Conservation (phyloP, 2,797 vertebrate genomes). For the Borostomias antarcticus region DNA sequence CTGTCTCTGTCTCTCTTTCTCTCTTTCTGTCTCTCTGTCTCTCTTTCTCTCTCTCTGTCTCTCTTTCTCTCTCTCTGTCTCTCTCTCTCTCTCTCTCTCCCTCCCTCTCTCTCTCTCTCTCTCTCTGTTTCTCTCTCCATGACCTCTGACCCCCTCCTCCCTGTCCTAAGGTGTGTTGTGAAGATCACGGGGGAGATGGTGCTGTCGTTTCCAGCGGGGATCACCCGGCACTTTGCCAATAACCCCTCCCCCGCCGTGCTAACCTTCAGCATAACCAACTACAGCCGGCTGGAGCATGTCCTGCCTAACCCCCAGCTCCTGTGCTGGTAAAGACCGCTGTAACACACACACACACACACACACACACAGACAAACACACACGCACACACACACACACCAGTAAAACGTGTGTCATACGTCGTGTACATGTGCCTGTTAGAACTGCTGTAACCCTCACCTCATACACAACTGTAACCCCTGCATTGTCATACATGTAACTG, state of each 20-base stretch:
- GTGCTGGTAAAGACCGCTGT: slow-evolving; percentile 88
- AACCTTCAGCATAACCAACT: slow-evolving; percentile 97
- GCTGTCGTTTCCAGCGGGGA: slow-evolving; percentile 96
- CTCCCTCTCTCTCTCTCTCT: not conserved
- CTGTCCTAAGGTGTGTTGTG: slow-evolving; percentile 86
- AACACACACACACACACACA: slow-evolving; percentile 7
- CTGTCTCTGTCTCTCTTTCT: slow-evolving; percentile 7
- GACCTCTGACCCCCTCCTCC: slow-evolving; percentile 21
- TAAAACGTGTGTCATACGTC: not conserved
- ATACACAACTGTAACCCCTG: not conserved
- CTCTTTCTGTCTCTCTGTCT: not conserved
- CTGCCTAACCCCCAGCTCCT: slow-evolving; percentile 98
- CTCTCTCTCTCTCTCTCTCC: not conserved
- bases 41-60: slow-evolving; percentile 3
- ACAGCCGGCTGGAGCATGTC: slow-evolving; percentile 96
- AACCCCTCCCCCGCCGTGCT: slow-evolving; percentile 91
- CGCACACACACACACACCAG: not conserved
- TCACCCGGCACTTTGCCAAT: slow-evolving; percentile 98
- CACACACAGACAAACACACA: not conserved
- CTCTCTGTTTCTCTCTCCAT: too few relatives aligned
- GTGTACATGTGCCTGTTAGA: not conserved
- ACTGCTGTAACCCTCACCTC: not conserved
- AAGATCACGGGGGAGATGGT: slow-evolving; percentile 99
- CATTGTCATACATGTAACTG: too few relatives aligned
- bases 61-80: not conserved